phyloP scores from a whole-genome alignment of 2,113 vertebrate species.

The Hypanus sabinus region DNA sequence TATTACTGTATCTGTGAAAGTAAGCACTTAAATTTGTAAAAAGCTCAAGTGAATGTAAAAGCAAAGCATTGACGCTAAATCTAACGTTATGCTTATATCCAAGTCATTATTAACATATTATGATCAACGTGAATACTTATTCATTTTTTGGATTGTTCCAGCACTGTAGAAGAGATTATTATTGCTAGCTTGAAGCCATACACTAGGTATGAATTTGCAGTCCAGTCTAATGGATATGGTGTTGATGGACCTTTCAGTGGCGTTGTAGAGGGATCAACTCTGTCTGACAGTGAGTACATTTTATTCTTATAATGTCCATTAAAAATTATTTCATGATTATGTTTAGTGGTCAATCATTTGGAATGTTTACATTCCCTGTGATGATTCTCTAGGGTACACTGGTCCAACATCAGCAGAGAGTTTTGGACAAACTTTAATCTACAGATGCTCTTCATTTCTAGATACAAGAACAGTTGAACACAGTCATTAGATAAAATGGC shows the following conservation, averaged over 20 bases:
- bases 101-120: neutral
- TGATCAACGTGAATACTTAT: neutral
- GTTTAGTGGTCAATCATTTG: neutral
- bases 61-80: neutral
- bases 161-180: slow-evolving; percentile 80
- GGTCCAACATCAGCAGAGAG: neutral
- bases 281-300: slow-evolving; percentile 78
- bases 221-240: slow-evolving; percentile 81
- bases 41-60: neutral
- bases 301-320: neutral
- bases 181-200: slow-evolving; percentile 83
- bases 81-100: neutral
- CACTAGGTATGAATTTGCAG: slow-evolving; percentile 86
- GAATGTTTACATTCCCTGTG: neutral
- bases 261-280: slow-evolving; percentile 78
- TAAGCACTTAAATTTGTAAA: neutral
- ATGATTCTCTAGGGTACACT: neutral
- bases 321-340: neutral
- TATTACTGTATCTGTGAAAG: neutral
- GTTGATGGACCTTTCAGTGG: slow-evolving; percentile 78
- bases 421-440: neutral
- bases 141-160: slow-evolving; percentile 44
- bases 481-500: neutral
- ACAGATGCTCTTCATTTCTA: neutral
- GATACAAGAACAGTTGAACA: neutral